Evolutionary conservation across 2,888 invertebrate genomes (phyloP).

Genomic region (Agrotis exclamationis): DNA sequence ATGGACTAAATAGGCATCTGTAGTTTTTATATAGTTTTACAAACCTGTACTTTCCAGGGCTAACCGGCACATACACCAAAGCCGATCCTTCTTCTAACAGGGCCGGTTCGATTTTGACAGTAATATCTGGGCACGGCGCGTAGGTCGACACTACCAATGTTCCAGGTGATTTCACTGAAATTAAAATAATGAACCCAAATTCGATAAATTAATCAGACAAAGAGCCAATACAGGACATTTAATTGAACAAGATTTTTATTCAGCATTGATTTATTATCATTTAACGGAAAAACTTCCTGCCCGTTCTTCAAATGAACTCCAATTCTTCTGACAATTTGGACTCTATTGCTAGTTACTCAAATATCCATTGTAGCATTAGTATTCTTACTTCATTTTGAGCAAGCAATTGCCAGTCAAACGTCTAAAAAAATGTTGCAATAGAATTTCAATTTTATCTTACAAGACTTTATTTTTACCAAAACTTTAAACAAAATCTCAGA

Average conservation of each 20-base stretch:
- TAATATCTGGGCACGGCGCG: slow-evolving; percentile 98
- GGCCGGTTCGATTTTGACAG: slow-evolving; percentile 97
- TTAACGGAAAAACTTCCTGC: not conserved
- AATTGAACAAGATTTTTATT: not conserved
- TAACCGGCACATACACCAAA: slow-evolving; percentile 95
- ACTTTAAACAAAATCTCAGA: not conserved
- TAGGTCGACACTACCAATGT: slow-evolving; percentile 99
- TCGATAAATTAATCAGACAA: too few species aligned
- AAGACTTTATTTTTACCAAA: not conserved
- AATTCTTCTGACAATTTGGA: not conserved
- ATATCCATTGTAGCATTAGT: not conserved
- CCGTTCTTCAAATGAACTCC: not conserved
- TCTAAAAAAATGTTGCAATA: not conserved
- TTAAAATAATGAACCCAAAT: not conserved
- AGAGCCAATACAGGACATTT: not conserved
- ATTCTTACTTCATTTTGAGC: not conserved
- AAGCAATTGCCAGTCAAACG: not conserved
- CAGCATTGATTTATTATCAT: not conserved
- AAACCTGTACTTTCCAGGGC: slow-evolving; percentile 92
- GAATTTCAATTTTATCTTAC: not conserved
- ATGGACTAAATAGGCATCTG: too few species aligned
- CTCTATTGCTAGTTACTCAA: not conserved
- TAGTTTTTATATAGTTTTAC: not conserved
- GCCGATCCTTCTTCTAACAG: slow-evolving; percentile 93
- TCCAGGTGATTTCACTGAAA: slow-evolving; percentile 94